Conservation (phyloP, 35 echinoderm and acorn worm genomes). For the Holothuria glaberrima region DNA sequence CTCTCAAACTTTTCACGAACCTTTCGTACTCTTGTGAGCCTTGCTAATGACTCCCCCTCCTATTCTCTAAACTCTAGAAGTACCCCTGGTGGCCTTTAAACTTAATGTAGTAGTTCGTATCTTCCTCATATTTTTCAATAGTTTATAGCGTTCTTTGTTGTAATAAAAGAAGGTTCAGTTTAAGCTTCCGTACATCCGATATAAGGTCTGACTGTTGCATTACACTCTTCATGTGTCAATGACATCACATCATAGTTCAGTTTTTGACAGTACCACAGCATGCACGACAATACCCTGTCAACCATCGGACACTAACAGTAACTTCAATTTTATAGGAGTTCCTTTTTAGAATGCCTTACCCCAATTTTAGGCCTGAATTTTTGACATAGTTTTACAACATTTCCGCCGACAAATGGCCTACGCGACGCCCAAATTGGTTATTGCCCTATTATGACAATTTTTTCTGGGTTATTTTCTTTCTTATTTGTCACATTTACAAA, state of each 20-base stretch:
- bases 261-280: background rate
- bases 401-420: conserved; percentile 23
- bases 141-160: no score
- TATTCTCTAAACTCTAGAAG: no score
- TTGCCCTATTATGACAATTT: background rate
- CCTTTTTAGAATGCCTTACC: background rate
- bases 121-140: no score
- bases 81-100: no score
- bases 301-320: background rate
- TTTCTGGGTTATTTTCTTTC: conserved; percentile 2
- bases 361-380: conserved; percentile 3
- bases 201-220: background rate
- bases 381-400: conserved; percentile 34
- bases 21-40: no score
- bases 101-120: no score
- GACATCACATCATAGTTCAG: background rate
- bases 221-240: background rate
- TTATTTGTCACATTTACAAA: conserved; percentile 21
- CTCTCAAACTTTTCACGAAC: no score
- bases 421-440: conserved; percentile 18
- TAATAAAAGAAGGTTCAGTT: no score
- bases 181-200: no score
- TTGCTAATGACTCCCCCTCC: no score
- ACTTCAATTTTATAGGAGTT: background rate
- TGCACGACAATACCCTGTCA: conserved; percentile 13